Base-by-base conservation (phyloP, 2,113 vertebrate species). In the Muscicapa adusta region DNA sequence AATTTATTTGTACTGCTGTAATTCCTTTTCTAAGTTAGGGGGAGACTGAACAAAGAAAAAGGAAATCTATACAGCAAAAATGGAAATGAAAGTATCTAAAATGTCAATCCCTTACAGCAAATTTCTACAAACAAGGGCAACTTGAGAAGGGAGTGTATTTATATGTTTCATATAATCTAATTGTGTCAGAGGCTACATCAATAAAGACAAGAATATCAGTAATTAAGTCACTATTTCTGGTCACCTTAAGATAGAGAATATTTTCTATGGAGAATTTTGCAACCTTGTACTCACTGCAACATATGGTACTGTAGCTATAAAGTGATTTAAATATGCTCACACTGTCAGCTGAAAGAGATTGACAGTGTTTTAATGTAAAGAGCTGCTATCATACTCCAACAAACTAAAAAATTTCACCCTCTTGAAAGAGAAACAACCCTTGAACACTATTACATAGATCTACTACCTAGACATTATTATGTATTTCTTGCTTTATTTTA, bases 231-330 rank as follows among this genome's bases (percentile, higher is more conserved):
- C 31, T 78, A 14, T 75, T 88, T 78, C 45, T 82, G 8, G n/a
- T 89, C 34, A 74, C 24, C 22, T 18, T 75, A 75, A 57, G 23
- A 70, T 3, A 85, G n/a, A 74, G 5, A 38, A 45, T 45, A 93
- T 75, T 73, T 76, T 85, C 14, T 86, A 18, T 47, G 54, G 34
- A 89, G 20, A 88, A 72, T 53, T 91, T 77, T 74, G 4, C 42
- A 20, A 62, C 72, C 83, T 81, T 1, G 0, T 86, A 68, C 50
- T 77, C 85, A 70, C 31, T 56, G 68, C 43, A 93, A 20, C 81
- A 93, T 94, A 97, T 81, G 92, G 81, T 78, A 36, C 72, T 74
- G 56, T 62, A 92, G 53, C 65, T 84, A 85, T 74, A 83, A 93
- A 94, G 18, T 12, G 34, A 93, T 90, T 94, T 91, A 94, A 96